phyloP scores from a whole-genome alignment of 2,113 vertebrate genomes.

The Donacobius atricapilla region DNA sequence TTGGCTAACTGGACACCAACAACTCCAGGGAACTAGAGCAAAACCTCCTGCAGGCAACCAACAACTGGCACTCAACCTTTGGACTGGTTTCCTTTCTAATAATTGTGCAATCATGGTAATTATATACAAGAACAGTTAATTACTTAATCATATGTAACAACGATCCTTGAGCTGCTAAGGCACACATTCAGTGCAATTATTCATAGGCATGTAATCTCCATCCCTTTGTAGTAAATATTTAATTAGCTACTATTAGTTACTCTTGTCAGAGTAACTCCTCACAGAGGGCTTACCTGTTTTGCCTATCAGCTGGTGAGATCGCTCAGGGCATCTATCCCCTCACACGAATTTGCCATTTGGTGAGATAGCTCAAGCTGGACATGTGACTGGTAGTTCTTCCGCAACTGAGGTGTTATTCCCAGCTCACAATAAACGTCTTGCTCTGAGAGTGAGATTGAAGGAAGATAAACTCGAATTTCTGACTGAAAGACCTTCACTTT shows the following conservation, averaged over 20 bases:
- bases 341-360: not conserved
- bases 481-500: not conserved
- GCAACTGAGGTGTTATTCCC: not conserved
- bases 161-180: not conserved
- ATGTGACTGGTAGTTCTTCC: not conserved
- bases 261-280: not conserved
- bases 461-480: not conserved
- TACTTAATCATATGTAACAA: not conserved
- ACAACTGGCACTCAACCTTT: not conserved
- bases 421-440: not conserved
- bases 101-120: not conserved
- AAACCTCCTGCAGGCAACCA: not conserved
- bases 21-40: not conserved
- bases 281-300: not conserved
- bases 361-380: not conserved
- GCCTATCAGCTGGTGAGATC: not conserved
- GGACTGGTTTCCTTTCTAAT: not conserved
- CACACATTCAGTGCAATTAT: not conserved
- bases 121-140: not conserved
- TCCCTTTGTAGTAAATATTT: not conserved
- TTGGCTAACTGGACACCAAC: not conserved
- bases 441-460: not conserved
- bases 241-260: not conserved
- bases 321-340: not conserved
- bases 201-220: conserved; percentile 9